Base-by-base conservation (phyloP, 1,140 invertebrate genomes). In the Metaphire vulgaris region DNA sequence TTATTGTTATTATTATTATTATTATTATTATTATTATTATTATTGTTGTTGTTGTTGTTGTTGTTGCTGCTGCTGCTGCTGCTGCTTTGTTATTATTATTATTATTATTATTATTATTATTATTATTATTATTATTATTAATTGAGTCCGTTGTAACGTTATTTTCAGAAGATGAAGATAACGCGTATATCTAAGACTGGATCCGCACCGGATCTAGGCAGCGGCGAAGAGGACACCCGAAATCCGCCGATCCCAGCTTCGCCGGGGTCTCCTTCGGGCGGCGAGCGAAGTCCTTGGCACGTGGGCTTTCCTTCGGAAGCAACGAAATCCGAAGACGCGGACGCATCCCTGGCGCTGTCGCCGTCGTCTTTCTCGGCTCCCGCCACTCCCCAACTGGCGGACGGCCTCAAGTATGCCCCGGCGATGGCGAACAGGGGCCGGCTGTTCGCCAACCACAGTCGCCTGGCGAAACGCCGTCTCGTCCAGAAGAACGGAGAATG, bases 381-480 rank as follows among this genome's bases (percentile, higher is more conserved):
- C 41, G 41, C 41, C 41, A 56, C 41, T 56, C 41, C 41, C 41
- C 41, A 21, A 12, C 6, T 56, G 41, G 6, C 41, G 6, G 41
- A 56, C 41, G 41, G 41, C 6, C 6, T 6, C 21, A 12, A 6
- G 6, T 56, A 12, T 56, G 41, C 41, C 21, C 6, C 6, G 21
- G 6, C 41, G 41, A 56, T 56, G 41, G 41, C 41, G 41, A 56
- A 56, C 6, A 56, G 41, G 21, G 41, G 41, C 6, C 6, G 41
- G 41, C 41, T 56, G 41, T 56, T 56, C 41, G 41, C 41, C 6
- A 12, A 6, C 6, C 6, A 21, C 6, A 12, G 6, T 6, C 6
- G 41, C 6, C 41, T 56, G 41, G 6, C 6, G 6, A 76, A 84
- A 33, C 75, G 84, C 1, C 67, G 77, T 26, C 66, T 78, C 32